phyloP scores from a whole-genome alignment of 2,888 invertebrate genomes.

The Idaea aversata region DNA sequence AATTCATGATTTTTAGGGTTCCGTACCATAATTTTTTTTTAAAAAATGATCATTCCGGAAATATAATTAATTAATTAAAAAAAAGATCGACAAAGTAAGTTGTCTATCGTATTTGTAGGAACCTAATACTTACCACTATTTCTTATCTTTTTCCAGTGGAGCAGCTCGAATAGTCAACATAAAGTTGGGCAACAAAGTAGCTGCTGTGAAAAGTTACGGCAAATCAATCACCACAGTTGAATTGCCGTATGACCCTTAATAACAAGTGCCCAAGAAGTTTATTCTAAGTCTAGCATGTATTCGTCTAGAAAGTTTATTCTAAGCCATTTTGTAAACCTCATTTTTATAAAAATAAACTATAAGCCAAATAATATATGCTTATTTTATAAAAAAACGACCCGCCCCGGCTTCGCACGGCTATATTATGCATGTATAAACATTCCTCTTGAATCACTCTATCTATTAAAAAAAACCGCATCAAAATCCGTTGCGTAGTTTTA shows the following conservation, averaged over 20 bases:
- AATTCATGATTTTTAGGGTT: no score
- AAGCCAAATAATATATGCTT: not conserved
- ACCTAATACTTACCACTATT: not conserved
- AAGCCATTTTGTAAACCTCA: not conserved
- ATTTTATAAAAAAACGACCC: not conserved
- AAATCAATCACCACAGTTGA: slow-evolving; percentile 46
- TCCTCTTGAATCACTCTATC: no score
- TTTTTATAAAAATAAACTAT: not conserved
- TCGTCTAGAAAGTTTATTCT: not conserved
- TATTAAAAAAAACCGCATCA: no score
- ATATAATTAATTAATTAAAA: no score
- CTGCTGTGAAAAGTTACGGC: slow-evolving; percentile 29
- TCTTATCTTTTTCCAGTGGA: slow-evolving; percentile 23
- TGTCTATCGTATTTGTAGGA: no score
- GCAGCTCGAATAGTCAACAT: slow-evolving; percentile 28
- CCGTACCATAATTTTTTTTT: no score
- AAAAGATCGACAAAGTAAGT: no score
- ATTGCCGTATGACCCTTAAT: slow-evolving; percentile 20
- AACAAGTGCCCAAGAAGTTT: not conserved
- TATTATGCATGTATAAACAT: no score
- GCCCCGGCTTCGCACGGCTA: no score
- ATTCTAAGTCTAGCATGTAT: not conserved
- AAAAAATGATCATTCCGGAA: no score
- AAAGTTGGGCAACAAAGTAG: slow-evolving; percentile 24
- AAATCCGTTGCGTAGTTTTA: no score